phyloP scores from a whole-genome alignment of 1,140 invertebrate genomes.

The Zaprionus taronus region DNA sequence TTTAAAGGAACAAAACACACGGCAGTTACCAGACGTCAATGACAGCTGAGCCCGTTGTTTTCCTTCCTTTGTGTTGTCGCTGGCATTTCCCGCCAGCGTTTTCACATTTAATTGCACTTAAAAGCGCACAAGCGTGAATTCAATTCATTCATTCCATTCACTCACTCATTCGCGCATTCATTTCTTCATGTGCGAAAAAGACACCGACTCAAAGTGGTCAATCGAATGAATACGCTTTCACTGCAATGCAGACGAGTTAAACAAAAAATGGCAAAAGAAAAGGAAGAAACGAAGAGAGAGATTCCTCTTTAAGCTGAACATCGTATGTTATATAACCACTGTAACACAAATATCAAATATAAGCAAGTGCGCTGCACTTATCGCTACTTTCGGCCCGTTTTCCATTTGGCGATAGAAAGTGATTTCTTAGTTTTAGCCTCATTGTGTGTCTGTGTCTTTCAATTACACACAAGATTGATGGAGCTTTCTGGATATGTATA shows the following conservation, averaged over 20 bases:
- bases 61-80: background rate
- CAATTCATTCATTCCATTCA: constrained; percentile 27
- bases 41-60: constrained; percentile 17
- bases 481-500: background rate
- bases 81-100: background rate
- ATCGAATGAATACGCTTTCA: background rate
- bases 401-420: background rate
- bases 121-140: constrained; percentile 49
- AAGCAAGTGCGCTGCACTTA: too few species aligned
- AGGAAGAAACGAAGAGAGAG: background rate
- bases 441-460: constrained; percentile 25
- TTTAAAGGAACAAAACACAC: background rate
- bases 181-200: constrained; percentile 1
- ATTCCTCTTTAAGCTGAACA: background rate
- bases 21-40: constrained; percentile 2
- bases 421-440: constrained; percentile 11
- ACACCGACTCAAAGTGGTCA: constrained; percentile 9
- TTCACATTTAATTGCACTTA: constrained; percentile 59
- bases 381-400: background rate
- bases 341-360: too few species aligned
- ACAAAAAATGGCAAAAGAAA: background rate
- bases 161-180: constrained; percentile 11
- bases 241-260: background rate
- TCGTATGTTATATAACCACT: background rate
- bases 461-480: constrained; percentile 24